A percentile compares a stretch with the other conserved stretches of the same genome.
These are phyloP conservation scores for Tenthredo distinguenda DNA, from an alignment of 2,888 invertebrate genomes.

Conservation along the genomic window DNA sequence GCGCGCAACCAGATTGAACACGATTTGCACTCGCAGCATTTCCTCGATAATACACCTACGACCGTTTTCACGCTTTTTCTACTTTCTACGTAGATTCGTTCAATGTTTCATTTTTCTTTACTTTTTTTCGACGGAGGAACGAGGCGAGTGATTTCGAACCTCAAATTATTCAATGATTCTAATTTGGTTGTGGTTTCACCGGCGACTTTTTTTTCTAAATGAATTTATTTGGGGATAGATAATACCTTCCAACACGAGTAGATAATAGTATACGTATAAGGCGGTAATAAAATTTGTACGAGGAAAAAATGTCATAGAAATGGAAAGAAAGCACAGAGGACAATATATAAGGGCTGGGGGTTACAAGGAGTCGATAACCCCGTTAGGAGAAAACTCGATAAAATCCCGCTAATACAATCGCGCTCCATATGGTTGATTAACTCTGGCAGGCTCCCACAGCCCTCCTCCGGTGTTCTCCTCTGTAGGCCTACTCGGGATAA, in stretches of 20 bases:
- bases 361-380: constrained; percentile 65
- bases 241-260: background rate
- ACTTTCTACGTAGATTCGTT: background rate
- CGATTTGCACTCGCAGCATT: constrained; percentile 16
- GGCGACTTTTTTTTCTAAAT: background rate
- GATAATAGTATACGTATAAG: background rate
- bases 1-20: constrained; percentile 22
- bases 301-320: background rate
- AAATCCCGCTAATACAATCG: constrained; percentile 74
- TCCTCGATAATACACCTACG: constrained; percentile 11
- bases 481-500: constrained; percentile 53
- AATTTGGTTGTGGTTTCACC: background rate
- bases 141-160: background rate
- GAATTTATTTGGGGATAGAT: background rate
- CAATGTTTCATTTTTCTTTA: background rate
- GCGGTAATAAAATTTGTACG: background rate
- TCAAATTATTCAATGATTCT: background rate
- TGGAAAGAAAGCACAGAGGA: background rate
- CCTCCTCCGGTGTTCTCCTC: constrained; percentile 61
- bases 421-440: constrained; percentile 74
- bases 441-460: constrained; percentile 66
- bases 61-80: background rate
- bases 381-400: constrained; percentile 70
- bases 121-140: background rate
- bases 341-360: background rate